Evolutionary conservation across 2,797 vertebrate genomes (phyloP), one percentile per base, ranked within the genome.

Genomic region (Acanthis flammea): DNA sequence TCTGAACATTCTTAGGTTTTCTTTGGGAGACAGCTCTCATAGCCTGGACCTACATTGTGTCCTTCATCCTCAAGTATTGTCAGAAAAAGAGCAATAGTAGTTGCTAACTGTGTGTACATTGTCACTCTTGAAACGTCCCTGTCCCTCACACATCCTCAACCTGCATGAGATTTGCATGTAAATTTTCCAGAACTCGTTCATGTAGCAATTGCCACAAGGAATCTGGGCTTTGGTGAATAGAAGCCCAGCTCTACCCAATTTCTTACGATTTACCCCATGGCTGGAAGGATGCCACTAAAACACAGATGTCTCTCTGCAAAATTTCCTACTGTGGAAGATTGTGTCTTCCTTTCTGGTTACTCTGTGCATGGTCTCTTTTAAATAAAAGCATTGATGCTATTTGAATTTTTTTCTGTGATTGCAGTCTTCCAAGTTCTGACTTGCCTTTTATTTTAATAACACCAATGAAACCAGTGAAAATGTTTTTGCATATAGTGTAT

Each of bases 121-220:
- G 10, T 62, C 54, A 41, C 7, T 81, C 57, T 50, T 68, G 31
- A 74, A 77, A 74, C 2, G 3, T 21, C 3, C 16, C 5, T 35
- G 3, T 21, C 3, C 16, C 5, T 35, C 3, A 4, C 5, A 10
- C 37, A 12, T 45, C 14, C 30, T 39, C 44, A n/a, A 1, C 19
- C 55, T 84, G 31, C 48, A 16, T 33, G n/a, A 61, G 9, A 2
- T 66, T 78, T 85, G 44, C 54, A 6, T 14, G 23, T 57, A 65
- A 25, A 35, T 82, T 85, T 79, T 68, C 25, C 47, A 57, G 42
- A 82, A 57, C 9, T 67, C 31, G 21, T 65, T 92, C 7, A 31
- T 17, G 27, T 25, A 16, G 16, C 2, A 0, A 87, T 82, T 91
- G 45, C 68, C 27, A n/a, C 47, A 76, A 73, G 77, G 63, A 57